phyloP scores from a whole-genome alignment of 1,140 invertebrate genomes.

The Lepidotrigona ventralis region DNA sequence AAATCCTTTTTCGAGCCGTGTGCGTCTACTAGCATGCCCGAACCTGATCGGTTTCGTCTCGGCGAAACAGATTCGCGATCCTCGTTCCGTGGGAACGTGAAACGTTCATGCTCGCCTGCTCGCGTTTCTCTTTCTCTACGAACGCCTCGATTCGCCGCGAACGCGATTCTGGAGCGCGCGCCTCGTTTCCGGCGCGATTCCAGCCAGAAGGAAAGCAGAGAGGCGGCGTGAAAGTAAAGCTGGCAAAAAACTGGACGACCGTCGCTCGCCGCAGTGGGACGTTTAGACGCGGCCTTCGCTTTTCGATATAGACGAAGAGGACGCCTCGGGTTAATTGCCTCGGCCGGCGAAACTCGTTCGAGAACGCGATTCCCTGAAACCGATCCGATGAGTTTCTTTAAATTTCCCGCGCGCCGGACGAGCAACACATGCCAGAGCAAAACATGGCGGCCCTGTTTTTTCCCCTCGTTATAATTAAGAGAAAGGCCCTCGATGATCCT shows the following conservation, averaged over 20 bases:
- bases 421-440: too few species aligned
- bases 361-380: background rate
- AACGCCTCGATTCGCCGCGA: constrained; percentile 29
- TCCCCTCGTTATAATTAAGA: background rate
- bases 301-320: constrained; percentile 35
- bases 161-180: background rate
- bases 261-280: constrained; percentile 2
- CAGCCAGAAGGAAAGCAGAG: constrained; percentile 58
- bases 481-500: background rate
- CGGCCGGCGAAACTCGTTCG: constrained; percentile 11
- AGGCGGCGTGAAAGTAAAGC: constrained; percentile 62
- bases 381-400: background rate
- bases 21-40: too few species aligned
- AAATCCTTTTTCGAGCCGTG: constrained; percentile 5
- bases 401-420: background rate
- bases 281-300: constrained; percentile 31
- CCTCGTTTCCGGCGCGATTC: constrained; percentile 25
- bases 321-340: constrained; percentile 9
- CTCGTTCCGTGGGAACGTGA: background rate
- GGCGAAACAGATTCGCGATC: background rate
- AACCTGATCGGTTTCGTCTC: background rate
- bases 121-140: constrained; percentile 10
- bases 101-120: background rate
- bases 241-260: constrained; percentile 57
- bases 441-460: background rate